phyloP scores from a whole-genome alignment of 1,140 invertebrate species.

The Drosophila miranda region DNA sequence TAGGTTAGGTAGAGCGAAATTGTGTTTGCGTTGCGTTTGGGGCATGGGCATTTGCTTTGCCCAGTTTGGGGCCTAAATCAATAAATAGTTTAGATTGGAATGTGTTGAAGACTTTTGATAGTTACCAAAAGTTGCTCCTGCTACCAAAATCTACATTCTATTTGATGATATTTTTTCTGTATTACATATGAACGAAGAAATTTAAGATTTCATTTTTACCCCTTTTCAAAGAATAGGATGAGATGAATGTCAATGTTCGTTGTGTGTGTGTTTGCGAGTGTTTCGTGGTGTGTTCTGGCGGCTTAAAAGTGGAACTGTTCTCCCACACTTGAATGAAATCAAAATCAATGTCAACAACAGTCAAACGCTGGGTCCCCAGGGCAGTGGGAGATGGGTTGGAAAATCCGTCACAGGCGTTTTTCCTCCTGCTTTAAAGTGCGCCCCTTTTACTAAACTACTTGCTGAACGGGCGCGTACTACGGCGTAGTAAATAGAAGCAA shows the following conservation, averaged over 20 bases:
- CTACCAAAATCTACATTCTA: no score
- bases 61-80: slow-evolving; percentile 25
- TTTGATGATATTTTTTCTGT: no score
- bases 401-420: slow-evolving; percentile 48
- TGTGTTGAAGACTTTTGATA: no score
- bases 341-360: slow-evolving; percentile 64
- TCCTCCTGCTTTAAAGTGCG: slow-evolving; percentile 46
- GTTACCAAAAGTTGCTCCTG: no score
- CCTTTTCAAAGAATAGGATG: slow-evolving; percentile 1
- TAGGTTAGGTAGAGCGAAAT: slow-evolving; percentile 59
- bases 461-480: slow-evolving; percentile 54
- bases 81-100: slow-evolving; percentile 3
- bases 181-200: no score
- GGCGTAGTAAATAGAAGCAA: slow-evolving; percentile 60
- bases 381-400: slow-evolving; percentile 1
- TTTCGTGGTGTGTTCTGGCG: neutral
- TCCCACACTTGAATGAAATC: slow-evolving; percentile 53
- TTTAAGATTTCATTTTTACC: no score
- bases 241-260: neutral
- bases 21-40: slow-evolving; percentile 42
- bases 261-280: slow-evolving; percentile 6
- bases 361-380: slow-evolving; percentile 47
- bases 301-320: slow-evolving; percentile 15
- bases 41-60: slow-evolving; percentile 5
- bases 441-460: slow-evolving; percentile 43